Evolutionary conservation across 2,797 vertebrate species (phyloP).

Genomic region (Balearica regulorum): DNA sequence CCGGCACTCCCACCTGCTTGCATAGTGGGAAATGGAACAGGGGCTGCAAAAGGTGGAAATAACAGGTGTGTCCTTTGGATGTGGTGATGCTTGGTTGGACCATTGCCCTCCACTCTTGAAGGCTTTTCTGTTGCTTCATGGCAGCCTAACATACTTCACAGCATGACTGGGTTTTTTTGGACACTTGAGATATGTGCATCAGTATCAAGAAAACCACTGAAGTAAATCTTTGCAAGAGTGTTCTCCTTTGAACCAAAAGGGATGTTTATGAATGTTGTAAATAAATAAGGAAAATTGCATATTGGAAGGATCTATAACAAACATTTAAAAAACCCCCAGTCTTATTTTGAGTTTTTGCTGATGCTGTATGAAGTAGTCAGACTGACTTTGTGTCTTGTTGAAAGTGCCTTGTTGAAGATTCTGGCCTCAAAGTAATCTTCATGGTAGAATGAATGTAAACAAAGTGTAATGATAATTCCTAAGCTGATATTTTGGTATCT

Average conservation of each 20-base stretch:
- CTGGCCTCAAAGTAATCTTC: not conserved
- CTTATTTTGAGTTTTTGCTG: not conserved
- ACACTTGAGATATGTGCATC: not conserved
- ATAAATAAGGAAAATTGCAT: not conserved
- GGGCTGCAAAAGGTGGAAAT: not conserved
- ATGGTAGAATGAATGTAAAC: not conserved
- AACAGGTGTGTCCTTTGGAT: not conserved
- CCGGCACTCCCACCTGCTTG: not conserved
- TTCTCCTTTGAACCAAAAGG: not conserved
- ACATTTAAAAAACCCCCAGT: not conserved
- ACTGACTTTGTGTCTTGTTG: not conserved
- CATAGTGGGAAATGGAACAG: not conserved
- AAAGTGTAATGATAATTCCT: not conserved
- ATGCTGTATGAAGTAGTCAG: not conserved
- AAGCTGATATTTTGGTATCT: not conserved
- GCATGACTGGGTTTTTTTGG: fast-evolving
- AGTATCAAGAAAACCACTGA: not conserved
- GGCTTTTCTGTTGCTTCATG: not conserved
- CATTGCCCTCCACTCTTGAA: fast-evolving
- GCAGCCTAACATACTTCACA: not conserved
- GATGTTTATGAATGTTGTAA: not conserved
- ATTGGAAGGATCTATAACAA: not conserved
- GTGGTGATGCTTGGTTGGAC: not conserved
- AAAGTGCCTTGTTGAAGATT: not conserved
- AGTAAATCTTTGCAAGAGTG: not conserved